Evolutionary conservation across 2,888 invertebrate genomes (phyloP).

Genomic region (Augochlorella aurata): DNA sequence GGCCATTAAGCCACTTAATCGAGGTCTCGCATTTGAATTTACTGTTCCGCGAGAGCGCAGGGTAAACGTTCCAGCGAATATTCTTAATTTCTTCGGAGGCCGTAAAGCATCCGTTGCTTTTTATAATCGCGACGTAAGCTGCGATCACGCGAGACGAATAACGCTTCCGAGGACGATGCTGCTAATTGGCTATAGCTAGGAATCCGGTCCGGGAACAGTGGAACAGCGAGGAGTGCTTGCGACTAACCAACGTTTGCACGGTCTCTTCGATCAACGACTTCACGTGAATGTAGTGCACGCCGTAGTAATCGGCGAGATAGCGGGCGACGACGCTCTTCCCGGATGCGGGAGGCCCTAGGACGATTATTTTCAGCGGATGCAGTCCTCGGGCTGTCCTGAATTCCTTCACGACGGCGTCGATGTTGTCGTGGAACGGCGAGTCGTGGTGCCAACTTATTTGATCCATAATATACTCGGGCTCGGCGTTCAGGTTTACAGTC

Average conservation of each 20-base stretch:
- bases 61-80: background rate
- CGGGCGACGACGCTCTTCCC: slow-evolving; percentile 86
- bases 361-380: slow-evolving; percentile 84
- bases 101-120: background rate
- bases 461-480: slow-evolving; percentile 84
- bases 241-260: slow-evolving; percentile 84
- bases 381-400: slow-evolving; percentile 83
- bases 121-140: background rate
- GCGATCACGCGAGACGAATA: background rate
- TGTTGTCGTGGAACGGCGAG: slow-evolving; percentile 83
- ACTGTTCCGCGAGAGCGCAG: background rate
- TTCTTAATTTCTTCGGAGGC: background rate
- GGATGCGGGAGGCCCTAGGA: slow-evolving; percentile 87
- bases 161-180: background rate
- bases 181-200: too few relatives aligned
- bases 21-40: background rate
- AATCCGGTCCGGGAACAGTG: background rate
- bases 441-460: slow-evolving; percentile 83
- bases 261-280: slow-evolving; percentile 84
- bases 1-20: slow-evolving; percentile 29
- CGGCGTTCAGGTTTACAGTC: slow-evolving; percentile 85
- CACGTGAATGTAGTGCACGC: slow-evolving; percentile 84
- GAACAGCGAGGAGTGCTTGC: background rate
- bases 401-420: slow-evolving; percentile 80
- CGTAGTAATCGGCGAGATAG: slow-evolving; percentile 84